A percentile compares a stretch with the other conserved stretches of the same genome.
Evolutionary conservation across 2,113 vertebrate species (phyloP).

Genomic region (Psittacus erithacus): DNA sequence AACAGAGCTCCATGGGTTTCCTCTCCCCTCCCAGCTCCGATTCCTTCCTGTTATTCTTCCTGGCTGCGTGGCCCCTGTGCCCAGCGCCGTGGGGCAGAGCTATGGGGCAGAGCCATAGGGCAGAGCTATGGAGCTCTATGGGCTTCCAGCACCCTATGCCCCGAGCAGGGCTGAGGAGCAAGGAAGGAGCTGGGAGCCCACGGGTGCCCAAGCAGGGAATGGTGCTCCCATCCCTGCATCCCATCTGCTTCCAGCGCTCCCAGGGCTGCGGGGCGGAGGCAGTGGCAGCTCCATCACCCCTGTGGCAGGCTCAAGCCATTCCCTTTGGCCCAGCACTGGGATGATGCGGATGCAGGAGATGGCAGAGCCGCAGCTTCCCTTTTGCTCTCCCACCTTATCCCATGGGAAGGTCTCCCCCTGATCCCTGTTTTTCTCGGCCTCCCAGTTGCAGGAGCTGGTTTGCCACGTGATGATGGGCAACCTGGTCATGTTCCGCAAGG

Average conservation of each 20-base stretch:
- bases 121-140: not conserved
- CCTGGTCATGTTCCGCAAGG: constrained; percentile 97
- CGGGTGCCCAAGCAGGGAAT: fast-evolving
- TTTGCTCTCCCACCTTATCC: not conserved
- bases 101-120: not conserved
- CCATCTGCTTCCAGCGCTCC: not conserved
- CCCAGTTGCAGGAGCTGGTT: constrained; percentile 93
- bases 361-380: not conserved
- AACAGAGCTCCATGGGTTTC: not conserved
- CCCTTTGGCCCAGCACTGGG: too few species aligned
- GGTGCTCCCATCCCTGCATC: fast-evolving
- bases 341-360: too few species aligned
- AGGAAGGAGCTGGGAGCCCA: not conserved
- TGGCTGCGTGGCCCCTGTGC: not conserved
- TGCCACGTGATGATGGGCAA: constrained; percentile 98
- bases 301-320: not conserved
- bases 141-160: not conserved
- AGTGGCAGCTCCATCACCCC: too few species aligned
- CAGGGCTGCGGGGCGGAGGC: not conserved
- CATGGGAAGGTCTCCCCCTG: not conserved
- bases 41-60: not conserved
- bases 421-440: fast-evolving
- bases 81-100: not conserved
- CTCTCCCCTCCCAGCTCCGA: not conserved
- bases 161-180: not conserved